These are phyloP conservation scores for Atherinosoma microstoma DNA, from an alignment of 2,797 vertebrate species.

Conservation along the genomic window DNA sequence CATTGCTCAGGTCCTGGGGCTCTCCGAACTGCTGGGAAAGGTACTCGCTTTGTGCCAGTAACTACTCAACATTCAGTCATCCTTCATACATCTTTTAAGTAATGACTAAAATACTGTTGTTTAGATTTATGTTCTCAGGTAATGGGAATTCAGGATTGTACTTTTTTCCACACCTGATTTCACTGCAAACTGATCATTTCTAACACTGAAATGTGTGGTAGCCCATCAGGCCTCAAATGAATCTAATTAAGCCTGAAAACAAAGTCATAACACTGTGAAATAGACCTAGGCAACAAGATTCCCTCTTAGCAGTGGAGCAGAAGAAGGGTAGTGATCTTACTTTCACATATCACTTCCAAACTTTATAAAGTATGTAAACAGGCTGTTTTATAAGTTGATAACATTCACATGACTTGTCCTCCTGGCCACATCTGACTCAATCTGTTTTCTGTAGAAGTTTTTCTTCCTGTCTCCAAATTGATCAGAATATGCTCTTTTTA, in stretches of 20 bases:
- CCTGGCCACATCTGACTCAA: not conserved
- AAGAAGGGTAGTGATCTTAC: not conserved
- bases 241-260: not conserved
- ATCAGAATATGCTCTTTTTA: not conserved
- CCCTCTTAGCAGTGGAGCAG: not conserved
- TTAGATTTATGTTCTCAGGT: not conserved
- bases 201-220: not conserved
- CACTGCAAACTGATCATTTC: not conserved
- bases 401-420: not conserved
- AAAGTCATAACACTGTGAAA: not conserved
- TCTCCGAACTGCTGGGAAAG: conserved; percentile 89
- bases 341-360: not conserved
- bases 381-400: not conserved
- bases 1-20: conserved; percentile 89
- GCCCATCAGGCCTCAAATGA: not conserved
- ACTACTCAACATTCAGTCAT: not conserved
- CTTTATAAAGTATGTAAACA: not conserved
- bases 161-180: not conserved
- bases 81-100: not conserved
- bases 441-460: not conserved
- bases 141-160: not conserved
- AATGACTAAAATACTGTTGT: not conserved
- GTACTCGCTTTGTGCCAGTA: no score
- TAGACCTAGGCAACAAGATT: no score
- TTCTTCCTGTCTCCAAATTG: not conserved